Evolutionary conservation across 2,888 invertebrate species (phyloP), one percentile per base, ranked within the genome.

Genomic region (Apotomis betuletana): DNA sequence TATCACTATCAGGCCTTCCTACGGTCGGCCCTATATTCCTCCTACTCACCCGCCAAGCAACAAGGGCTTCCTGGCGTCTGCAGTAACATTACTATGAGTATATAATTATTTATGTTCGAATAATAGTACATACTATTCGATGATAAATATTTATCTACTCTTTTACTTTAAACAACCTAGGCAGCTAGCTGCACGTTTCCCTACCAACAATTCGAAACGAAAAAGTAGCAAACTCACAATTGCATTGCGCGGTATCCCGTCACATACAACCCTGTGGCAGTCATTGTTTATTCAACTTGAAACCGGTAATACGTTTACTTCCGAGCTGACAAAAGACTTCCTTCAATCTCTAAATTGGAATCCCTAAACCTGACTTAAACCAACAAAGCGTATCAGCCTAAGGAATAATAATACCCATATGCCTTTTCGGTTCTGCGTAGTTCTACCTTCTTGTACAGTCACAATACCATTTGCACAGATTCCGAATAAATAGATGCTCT

Each of bases 261-360:
- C 5, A n/a, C n/a, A 58, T 58, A 36, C 58, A 38, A 58, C 38
- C 38, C 38, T 58, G 38, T 58, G 38, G 36, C 58, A 6, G 12
- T 58, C 58, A 38, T 58, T 58, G 58, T 58, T 58, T 58, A 58
- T 58, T 38, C 58, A 58, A 12, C n/a, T 36, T 38, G 6, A 12
- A 36, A n/a, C 12, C 9, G 9, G 49, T 49, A 49, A 49, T n/a
- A 38, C 38, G 10, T 38, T 38, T 58, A 58, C 58, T 36, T 38
- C n/a, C 12, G 58, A 58, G 27, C 38, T 58, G 38, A 58, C 38
- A 58, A 58, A 58, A 58, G 36, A 38, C 58, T 58, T 58, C 58
- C 58, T 58, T 58, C 58, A 58, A 38, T 58, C 58, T 38, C 12
- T 38, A 58, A 58, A 58, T 58, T 58, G 36, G 58, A 38, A 10